Evolutionary conservation across 2,888 invertebrate species (phyloP), one percentile per base, ranked within the genome.

Genomic region (Onthophagus sagittarius): DNA sequence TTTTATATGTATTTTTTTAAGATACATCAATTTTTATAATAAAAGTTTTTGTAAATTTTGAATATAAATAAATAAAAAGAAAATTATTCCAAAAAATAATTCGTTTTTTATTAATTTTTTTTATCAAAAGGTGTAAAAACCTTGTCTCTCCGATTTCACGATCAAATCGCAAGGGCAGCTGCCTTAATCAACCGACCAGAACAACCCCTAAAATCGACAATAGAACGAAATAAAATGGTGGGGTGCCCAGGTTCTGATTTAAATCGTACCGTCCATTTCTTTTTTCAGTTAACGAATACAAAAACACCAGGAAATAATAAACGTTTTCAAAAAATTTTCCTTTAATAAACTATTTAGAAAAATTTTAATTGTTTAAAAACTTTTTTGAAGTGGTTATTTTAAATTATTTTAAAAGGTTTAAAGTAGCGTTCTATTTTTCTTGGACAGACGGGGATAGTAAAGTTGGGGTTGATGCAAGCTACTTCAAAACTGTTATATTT

Each of bases 161-260:
- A 81, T 81, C 81, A 83, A 84, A 84, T 84, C 84, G 83, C 5
- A 80, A 78, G 81, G 82, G 83, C 85, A 85, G 85, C 85, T 85
- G 85, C 83, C 83, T 82, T 82, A 84, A 84, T 84, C 84, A 84
- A 78, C 83, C 83, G 84, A 84, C 83, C 85, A 84, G 81, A 84
- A 84, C 85, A 83, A 84, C 84, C 84, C 84, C 75, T 75, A 23
- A 67, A 72, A 67, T 15, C 75, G 74, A 23, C 71, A 72, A 67
- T 15, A 32, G 81, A 79, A 76, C 74, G 71, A 72, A 74, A 76
- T 65, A 62, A 63, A 53, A 53, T 23, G 67, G 70, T 53, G 74
- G 72, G 74, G 64, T 69, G 71, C 33, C 23, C 23, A 23, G 23
- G 71, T 72, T 75, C 72, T 69, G 74, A 67, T 70, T 71, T 72